Evolutionary conservation across 2,888 invertebrate species (phyloP).

Genomic region (Metalampra italica): DNA sequence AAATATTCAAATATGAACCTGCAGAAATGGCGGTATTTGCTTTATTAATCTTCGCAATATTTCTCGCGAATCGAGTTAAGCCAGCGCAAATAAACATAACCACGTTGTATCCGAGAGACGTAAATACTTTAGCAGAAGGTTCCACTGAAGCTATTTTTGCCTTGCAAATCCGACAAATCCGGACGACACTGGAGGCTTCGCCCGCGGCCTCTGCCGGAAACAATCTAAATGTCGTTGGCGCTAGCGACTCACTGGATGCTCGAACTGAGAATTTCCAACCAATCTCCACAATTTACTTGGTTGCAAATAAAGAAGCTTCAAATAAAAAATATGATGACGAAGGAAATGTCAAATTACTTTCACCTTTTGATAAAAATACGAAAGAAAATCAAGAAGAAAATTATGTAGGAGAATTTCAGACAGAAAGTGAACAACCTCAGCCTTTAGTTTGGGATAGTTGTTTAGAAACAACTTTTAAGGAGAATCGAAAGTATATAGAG

Average conservation of each 20-base stretch:
- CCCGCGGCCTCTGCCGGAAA: constrained; percentile 59
- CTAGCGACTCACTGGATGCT: constrained; percentile 31
- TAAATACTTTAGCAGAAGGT: constrained; percentile 41
- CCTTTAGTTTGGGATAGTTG: constrained; percentile 62
- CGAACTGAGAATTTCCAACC: constrained; percentile 58
- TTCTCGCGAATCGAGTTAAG: constrained; percentile 43
- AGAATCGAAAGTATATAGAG: constrained; percentile 28
- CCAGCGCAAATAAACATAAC: constrained; percentile 34
- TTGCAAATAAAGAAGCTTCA: constrained; percentile 35
- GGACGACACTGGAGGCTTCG: constrained; percentile 57
- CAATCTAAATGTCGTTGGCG: constrained; percentile 58
- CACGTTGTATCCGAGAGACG: constrained; percentile 26
- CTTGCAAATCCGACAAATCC: constrained; percentile 54
- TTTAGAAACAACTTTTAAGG: constrained; percentile 45
- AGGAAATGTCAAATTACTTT: constrained; percentile 41
- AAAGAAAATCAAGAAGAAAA: constrained; percentile 19
- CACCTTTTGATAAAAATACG: constrained; percentile 25
- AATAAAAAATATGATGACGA: constrained; percentile 41
- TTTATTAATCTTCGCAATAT: constrained; percentile 39
- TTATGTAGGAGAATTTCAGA: constrained; percentile 12
- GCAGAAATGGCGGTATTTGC: constrained; percentile 41
- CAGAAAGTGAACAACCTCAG: constrained; percentile 28
- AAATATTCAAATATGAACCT: constrained; percentile 28
- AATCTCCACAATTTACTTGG: constrained; percentile 55
- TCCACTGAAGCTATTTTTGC: constrained; percentile 40